Evolutionary conservation across 2,113 vertebrate genomes (phyloP), one percentile per base, ranked within the genome.

Genomic region (Indri indri): DNA sequence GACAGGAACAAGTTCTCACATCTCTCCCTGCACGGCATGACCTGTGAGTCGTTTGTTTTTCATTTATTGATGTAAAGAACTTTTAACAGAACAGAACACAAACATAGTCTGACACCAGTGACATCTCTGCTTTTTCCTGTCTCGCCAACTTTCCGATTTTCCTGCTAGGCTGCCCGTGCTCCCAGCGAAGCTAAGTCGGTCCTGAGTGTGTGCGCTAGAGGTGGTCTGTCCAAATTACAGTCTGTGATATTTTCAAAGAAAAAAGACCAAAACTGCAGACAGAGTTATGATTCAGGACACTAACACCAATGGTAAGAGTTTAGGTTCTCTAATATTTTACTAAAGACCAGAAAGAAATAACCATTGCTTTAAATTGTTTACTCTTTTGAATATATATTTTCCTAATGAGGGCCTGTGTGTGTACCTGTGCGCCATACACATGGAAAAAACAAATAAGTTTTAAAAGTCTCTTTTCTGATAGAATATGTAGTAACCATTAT

Each of bases 401-500:
- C 45, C 30, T 23, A 0, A 7, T 0, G 8, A 23, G 13, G 47
- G 37, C 1, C 40, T 8, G n/a, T 5, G 8, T 65, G 68, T 68
- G 65, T 80, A 73, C 52, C 8, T 5, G 2, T 54, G 11, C 23
- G 10, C 2, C 8, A 2, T 4, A 27, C 45, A 37, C 6, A 8
- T 1, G 47, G 18, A 25, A 30, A 85, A 54, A 32, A 6, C 42
- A 63, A 32, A 9, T 13, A 25, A 9, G 9, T 30, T 45, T 5
- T 37, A 40, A 20, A 45, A 63, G 65, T 65, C 81, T 54, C 27
- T 84, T 88, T 90, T 73, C 61, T 96, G 95, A 98, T 66, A 97
- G 95, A 96, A 98, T 89, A 97, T 97, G 97, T 97, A 96, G 85
- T 79, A 93, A 88, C 92, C 97, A 90, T 90, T 65, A 91, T 83